These are phyloP conservation scores for Aelia acuminata DNA, from an alignment of 2,888 invertebrate genomes.

Conservation along the genomic window DNA sequence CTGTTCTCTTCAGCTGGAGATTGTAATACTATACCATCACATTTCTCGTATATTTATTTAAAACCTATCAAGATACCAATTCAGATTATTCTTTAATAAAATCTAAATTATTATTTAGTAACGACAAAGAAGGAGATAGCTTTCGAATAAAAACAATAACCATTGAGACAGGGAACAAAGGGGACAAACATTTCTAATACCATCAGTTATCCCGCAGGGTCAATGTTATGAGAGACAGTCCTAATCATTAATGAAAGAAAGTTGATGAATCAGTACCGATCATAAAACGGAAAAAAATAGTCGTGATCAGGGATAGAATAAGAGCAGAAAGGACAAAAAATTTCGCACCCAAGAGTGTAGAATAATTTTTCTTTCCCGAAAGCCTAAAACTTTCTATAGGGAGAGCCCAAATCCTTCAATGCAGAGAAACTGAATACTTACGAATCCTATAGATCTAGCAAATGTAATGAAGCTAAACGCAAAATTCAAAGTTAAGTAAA, in stretches of 20 bases:
- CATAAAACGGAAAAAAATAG: background rate
- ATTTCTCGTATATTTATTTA: background rate
- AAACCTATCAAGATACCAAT: background rate
- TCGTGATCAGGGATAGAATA: background rate
- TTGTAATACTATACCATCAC: background rate
- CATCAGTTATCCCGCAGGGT: background rate
- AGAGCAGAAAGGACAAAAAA: background rate
- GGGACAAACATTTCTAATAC: constrained; percentile 30
- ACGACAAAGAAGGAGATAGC: background rate
- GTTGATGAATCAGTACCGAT: background rate
- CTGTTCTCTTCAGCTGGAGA: background rate
- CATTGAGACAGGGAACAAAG: constrained; percentile 15
- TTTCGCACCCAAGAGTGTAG: background rate
- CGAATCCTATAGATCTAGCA: background rate
- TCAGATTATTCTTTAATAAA: background rate
- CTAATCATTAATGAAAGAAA: background rate
- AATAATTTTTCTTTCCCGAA: background rate
- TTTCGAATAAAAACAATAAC: constrained; percentile 44
- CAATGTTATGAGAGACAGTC: background rate
- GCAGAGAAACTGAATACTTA: background rate
- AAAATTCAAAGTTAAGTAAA: no score
- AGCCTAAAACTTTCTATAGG: background rate
- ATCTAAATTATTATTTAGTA: constrained; percentile 12
- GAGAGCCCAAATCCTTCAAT: background rate
- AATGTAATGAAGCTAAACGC: no score